Evolutionary conservation across 2,113 vertebrate genomes (phyloP).

Genomic region (Myotis yumanensis): DNA sequence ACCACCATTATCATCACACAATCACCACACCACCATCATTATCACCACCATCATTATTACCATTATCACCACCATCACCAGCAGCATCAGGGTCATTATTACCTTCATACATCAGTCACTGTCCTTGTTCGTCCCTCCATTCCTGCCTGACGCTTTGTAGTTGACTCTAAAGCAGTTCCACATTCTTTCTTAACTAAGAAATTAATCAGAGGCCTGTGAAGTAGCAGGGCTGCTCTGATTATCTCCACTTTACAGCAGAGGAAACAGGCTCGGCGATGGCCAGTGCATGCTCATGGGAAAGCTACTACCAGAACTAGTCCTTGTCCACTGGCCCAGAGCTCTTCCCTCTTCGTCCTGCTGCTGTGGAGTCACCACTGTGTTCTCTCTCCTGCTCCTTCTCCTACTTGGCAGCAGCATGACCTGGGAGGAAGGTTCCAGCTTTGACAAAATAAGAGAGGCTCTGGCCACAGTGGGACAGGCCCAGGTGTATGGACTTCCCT

Average conservation of each 20-base stretch:
- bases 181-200: not conserved
- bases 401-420: not conserved
- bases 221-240: not conserved
- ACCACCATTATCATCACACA: fast-evolving
- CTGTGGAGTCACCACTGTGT: not conserved
- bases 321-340: not conserved
- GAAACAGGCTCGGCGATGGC: not conserved
- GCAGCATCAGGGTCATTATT: not conserved
- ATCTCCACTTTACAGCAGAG: not conserved
- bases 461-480: not conserved
- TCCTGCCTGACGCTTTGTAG: not conserved
- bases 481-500: not conserved
- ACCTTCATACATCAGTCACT: not conserved
- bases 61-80: not conserved
- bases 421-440: not conserved
- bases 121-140: not conserved
- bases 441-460: not conserved
- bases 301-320: not conserved
- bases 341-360: not conserved
- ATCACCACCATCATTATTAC: fast-evolving
- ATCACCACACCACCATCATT: fast-evolving
- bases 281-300: not conserved
- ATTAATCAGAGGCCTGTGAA: not conserved
- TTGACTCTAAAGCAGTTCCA: not conserved
- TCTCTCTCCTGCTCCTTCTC: not conserved